Evolutionary conservation across 37 sponge, comb jelly and placozoan species (phyloP), one percentile per base, ranked within the genome.

Genomic region (Bolinopsis microptera): DNA sequence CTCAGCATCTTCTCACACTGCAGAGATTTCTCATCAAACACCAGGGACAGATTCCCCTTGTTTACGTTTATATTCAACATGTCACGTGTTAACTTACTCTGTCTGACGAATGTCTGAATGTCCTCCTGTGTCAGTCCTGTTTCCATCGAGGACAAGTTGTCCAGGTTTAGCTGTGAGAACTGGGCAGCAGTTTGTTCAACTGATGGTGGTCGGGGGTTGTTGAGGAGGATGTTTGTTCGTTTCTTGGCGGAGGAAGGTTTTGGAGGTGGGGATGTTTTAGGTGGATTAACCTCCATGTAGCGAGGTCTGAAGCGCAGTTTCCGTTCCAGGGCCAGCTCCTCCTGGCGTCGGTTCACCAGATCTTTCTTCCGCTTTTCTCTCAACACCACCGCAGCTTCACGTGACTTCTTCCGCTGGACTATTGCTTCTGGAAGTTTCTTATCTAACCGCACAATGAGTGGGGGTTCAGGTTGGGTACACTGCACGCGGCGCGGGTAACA

Each of bases 1-100:
- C 90, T 38, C 61, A 86, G 36, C 90, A 86, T 33, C 23, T 86
- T 86, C 90, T 86, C 90, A 41, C 90, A 86, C 61, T 86, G 32
- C 41, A 33, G 25, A 21, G 61, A 23, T 27, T 86, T 86, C 24
- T 86, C 90, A 40, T 86, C 90, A 40, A 86, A 86, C 1, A 86
- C 90, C 26, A 86, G 38, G 36, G 90, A 86, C 26, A 86, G 48
- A 39, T 86, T 86, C 22, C 39, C 39, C 61, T 41, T 34, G 36
- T 40, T 39, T 9, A 86, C 23, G 30, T 86, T 86, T 0, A 86
- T 86, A 35, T 86, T 86, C 90, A 86, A 86, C 90, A 86, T 86
- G 30, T 86, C 90, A 23, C 61, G 90, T 21, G 90, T 27, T 24
- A 86, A 38, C 61, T 26, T 35, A 41, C 90, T 86, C 26, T 86